Evolutionary conservation across 2,888 invertebrate genomes (phyloP), one percentile per base, ranked within the genome.

Genomic region (Hypomecis punctinalis): DNA sequence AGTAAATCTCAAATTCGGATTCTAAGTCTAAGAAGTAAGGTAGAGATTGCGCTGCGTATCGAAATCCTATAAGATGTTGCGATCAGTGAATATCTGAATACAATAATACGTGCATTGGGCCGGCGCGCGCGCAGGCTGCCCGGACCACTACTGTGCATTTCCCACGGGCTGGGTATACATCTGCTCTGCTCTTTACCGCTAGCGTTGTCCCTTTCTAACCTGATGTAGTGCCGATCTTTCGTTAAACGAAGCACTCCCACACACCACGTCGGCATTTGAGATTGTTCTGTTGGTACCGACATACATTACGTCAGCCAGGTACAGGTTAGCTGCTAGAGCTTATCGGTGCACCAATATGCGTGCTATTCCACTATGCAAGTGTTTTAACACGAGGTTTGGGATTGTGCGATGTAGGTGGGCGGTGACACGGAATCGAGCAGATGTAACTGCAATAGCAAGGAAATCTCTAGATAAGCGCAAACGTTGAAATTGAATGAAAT

Each of bases 71-170:
- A 90, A 80, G 89, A 77, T 81, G 78, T 88, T 89, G 73, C 80
- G 76, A 75, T 75, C 76, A 75, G 75, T 72, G 75, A 76, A 88
- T 90, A 86, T 86, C 86, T 84, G 86, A 87, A 88, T 89, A 90
- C 92, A 91, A 92, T 92, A 92, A 91, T 91, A 91, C 91, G 91
- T 91, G 91, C 92, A 91, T 86, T 89, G 92, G 93, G 91, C 89
- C 89, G 91, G 91, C 93, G 93, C 91, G 91, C 92, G 91, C 91
- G 90, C 90, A 84, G 84, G 86, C 90, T 88, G 89, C 88, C 91
- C 92, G 90, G 93, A 91, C 93, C 93, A 93, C 93, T 93, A 92
- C 93, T 93, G 93, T 93, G 92, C 93, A 93, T 90, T 93, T 93
- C 93, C 93, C 93, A 93, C 93, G 93, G 90, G 89, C 88, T 88